phyloP scores from a whole-genome alignment of 37 sponge, comb jelly and placozoan genomes.

The Dysidea cf. avara region DNA sequence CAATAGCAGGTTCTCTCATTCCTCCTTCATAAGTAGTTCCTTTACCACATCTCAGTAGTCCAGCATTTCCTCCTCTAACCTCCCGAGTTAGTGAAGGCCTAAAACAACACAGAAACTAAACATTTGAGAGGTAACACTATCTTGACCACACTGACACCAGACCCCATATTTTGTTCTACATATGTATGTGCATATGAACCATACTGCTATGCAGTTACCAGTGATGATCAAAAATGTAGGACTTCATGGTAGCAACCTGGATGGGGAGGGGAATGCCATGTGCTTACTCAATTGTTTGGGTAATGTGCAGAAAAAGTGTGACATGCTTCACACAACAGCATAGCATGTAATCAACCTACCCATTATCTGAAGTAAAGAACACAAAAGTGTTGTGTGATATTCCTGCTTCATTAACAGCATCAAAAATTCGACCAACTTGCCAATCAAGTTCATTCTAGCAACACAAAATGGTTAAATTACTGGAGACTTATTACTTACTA shows the following conservation, averaged over 20 bases:
- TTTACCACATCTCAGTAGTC: conserved; percentile 78
- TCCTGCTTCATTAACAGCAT: conserved; percentile 46
- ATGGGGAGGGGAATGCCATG: conserved; percentile 5
- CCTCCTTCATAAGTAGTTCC: conserved; percentile 84
- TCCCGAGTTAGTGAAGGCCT: conserved; percentile 66
- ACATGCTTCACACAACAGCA: neutral
- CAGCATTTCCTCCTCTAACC: conserved; percentile 72
- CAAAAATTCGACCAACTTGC: conserved; percentile 62
- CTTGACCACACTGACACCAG: too few relatives aligned
- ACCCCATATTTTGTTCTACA: too few relatives aligned
- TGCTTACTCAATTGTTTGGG: neutral
- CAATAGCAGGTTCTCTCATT: conserved; percentile 75
- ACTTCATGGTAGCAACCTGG: neutral
- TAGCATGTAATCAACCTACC: conserved; percentile 21
- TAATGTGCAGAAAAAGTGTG: neutral
- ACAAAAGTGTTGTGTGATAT: conserved; percentile 72
- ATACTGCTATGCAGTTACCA: too few relatives aligned
- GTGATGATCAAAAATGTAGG: too few relatives aligned
- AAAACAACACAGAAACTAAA: too few relatives aligned
- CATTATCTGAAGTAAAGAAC: conserved; percentile 85
- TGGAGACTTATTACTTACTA: conserved; percentile 1
- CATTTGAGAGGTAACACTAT: too few relatives aligned
- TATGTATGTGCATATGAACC: too few relatives aligned
- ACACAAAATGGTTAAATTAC: too few relatives aligned
- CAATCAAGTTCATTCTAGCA: conserved; percentile 57